Conservation (phyloP, 2,113 vertebrate genomes). For the Xiphophorus couchianus region DNA sequence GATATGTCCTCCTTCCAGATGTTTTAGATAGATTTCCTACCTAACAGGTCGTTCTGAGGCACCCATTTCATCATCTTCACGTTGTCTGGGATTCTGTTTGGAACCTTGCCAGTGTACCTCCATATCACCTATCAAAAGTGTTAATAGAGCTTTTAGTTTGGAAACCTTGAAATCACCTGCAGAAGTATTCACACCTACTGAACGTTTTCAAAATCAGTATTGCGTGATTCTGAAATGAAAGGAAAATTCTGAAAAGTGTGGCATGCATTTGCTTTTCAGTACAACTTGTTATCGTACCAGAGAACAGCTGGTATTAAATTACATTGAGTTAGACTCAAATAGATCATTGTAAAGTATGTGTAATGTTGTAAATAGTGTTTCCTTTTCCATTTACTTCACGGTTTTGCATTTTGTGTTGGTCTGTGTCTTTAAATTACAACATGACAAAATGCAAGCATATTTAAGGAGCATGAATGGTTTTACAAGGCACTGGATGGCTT, state of each 20-base stretch:
- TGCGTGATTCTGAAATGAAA: too few relatives aligned
- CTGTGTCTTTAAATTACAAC: neutral
- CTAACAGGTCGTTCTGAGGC: conserved; percentile 94
- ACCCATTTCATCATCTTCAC: conserved; percentile 92
- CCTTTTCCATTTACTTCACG: neutral
- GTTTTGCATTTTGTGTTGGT: neutral
- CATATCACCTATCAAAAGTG: conserved; percentile 85
- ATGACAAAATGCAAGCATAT: neutral
- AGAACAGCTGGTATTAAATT: too few relatives aligned
- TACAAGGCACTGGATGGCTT: neutral
- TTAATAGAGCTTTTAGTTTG: neutral
- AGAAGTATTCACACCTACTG: neutral
- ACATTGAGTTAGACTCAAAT: neutral
- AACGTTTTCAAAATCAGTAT: neutral
- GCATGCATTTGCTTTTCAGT: too few relatives aligned
- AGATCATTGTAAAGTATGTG: too few relatives aligned
- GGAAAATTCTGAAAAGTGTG: too few relatives aligned
- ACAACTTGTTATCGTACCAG: too few relatives aligned
- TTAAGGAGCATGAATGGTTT: neutral
- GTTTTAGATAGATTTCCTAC: conserved; percentile 54
- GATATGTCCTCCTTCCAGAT: neutral
- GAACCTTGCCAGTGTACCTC: conserved; percentile 84
- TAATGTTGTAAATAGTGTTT: neutral
- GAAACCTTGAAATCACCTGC: too few relatives aligned
- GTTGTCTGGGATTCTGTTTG: conserved; percentile 83